Percentiles rank a stretch among this genome's conserved stretches.
These are phyloP conservation scores for Slavum lentiscoides DNA, from an alignment of 2,888 invertebrate genomes.

Conservation along the genomic window DNA sequence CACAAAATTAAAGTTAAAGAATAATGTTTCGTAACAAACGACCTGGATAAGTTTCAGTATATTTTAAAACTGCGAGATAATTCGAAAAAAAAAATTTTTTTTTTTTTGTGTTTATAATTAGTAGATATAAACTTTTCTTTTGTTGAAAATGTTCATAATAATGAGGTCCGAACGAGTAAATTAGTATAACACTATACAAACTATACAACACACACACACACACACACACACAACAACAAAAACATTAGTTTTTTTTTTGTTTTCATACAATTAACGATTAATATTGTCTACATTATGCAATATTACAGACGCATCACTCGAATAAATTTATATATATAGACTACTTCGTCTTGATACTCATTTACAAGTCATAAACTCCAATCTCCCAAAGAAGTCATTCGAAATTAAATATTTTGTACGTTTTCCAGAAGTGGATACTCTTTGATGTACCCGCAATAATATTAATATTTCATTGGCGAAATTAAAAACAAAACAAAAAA, in stretches of 20 bases:
- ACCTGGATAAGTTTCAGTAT: no score
- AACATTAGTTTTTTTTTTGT: neutral
- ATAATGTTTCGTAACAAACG: no score
- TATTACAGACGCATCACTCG: neutral
- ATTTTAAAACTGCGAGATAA: no score
- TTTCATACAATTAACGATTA: neutral
- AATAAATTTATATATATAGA: neutral
- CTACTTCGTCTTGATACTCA: conserved; percentile 1
- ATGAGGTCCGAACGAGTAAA: no score
- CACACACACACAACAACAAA: no score
- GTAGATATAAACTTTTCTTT: no score
- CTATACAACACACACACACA: no score
- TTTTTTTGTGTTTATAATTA: no score
- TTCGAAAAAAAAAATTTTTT: no score
- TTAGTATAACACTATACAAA: no score
- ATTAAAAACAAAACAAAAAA: neutral
- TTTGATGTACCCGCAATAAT: conserved; percentile 26
- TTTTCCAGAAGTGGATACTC: neutral
- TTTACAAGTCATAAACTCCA: conserved; percentile 23
- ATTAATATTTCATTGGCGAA: conserved; percentile 24
- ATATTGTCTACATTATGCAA: neutral
- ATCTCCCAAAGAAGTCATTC: neutral
- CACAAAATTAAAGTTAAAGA: no score
- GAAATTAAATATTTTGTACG: neutral
- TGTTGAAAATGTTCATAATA: no score